Evolutionary conservation across 2,113 vertebrate genomes (phyloP).

Genomic region (Bothrops jararaca): DNA sequence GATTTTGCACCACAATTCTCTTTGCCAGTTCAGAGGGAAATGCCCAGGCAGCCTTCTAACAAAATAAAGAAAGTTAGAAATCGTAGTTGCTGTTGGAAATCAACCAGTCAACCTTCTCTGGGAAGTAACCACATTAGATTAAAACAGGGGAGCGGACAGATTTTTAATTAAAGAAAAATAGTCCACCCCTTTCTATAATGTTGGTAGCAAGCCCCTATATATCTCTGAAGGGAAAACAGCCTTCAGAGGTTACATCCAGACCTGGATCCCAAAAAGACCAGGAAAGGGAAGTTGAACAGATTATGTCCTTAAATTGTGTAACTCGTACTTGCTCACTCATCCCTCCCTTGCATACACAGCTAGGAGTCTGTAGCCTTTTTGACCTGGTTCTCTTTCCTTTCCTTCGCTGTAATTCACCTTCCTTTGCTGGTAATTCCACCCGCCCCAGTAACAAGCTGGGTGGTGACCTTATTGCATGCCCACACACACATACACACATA

Average conservation of each 20-base stretch:
- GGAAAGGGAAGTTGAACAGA: neutral
- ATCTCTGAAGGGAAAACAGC: neutral
- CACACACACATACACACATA: neutral
- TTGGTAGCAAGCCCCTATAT: too few species aligned
- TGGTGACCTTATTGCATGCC: conserved; percentile 9
- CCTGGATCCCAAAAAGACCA: neutral
- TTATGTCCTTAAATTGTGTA: conserved; percentile 13
- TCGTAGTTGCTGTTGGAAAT: neutral
- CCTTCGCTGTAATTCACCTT: conserved; percentile 16
- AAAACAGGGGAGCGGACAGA: neutral
- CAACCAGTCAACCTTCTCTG: too few species aligned
- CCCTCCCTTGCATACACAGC: neutral
- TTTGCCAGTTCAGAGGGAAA: neutral
- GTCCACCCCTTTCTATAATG: neutral
- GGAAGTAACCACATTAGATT: neutral
- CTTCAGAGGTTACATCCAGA: neutral
- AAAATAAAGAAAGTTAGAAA: neutral
- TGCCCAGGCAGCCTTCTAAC: neutral
- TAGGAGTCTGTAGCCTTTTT: neutral
- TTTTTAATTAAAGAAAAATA: neutral
- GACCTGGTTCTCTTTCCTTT: neutral
- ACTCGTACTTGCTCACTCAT: neutral
- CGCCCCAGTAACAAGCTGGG: conserved; percentile 10
- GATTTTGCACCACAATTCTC: neutral
- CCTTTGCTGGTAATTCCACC: conserved; percentile 26